These are phyloP conservation scores for Glyphotaelius pellucidus DNA, from an alignment of 2,888 invertebrate species.

Conservation along the genomic window DNA sequence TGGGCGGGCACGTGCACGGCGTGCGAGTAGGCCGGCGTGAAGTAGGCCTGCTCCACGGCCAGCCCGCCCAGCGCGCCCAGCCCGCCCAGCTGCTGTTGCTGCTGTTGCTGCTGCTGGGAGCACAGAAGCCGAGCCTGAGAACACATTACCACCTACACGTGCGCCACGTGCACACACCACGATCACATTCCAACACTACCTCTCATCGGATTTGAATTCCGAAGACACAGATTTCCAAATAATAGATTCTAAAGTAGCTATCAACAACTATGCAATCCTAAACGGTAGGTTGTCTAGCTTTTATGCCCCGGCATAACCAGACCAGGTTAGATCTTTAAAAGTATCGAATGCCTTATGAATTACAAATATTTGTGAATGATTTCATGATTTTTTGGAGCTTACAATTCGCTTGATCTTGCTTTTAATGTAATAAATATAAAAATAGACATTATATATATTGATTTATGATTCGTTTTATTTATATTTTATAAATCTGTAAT, in stretches of 20 bases:
- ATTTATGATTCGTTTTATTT: background rate
- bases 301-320: background rate
- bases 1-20: conserved; percentile 70
- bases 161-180: background rate
- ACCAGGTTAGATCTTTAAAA: background rate
- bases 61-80: conserved; percentile 53
- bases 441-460: background rate
- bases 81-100: conserved; percentile 45
- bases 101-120: conserved; percentile 39
- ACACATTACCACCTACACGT: conserved; percentile 71
- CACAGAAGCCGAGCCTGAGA: conserved; percentile 75
- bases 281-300: background rate
- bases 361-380: background rate
- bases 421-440: background rate
- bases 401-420: background rate
- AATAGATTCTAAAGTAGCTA: too few relatives aligned
- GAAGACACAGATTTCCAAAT: too few relatives aligned
- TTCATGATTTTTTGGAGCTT: too few relatives aligned
- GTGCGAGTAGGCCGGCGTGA: conserved; percentile 57
- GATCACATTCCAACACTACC: background rate
- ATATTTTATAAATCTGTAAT: background rate
- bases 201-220: background rate
- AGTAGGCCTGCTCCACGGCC: conserved; percentile 71
- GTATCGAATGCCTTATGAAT: background rate
- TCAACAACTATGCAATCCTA: background rate